Conservation (phyloP, 2,888 invertebrate genomes). For the Rhaphigaster nebulosa region DNA sequence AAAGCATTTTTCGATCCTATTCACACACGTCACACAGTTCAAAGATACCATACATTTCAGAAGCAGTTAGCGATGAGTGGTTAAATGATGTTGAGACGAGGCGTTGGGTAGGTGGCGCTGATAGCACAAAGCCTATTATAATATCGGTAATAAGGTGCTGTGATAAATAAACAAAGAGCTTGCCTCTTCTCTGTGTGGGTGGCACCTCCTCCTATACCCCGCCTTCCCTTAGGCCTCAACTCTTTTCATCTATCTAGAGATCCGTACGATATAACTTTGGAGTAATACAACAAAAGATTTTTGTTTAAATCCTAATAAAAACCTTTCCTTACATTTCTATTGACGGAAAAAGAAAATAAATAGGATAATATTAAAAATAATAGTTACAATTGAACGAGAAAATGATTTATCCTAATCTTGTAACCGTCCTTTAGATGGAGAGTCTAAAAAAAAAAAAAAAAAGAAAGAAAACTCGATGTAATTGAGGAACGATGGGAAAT, state of each 20-base stretch:
- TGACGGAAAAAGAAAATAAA: too few relatives aligned
- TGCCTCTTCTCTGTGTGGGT: constrained; percentile 48
- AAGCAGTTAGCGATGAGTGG: constrained; percentile 17
- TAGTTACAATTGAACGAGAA: too few relatives aligned
- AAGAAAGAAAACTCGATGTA: too few relatives aligned
- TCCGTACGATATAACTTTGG: not conserved
- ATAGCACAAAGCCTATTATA: constrained; percentile 48
- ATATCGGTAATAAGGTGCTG: constrained; percentile 56
- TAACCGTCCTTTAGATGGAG: too few relatives aligned
- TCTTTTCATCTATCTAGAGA: not conserved
- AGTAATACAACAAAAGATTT: not conserved
- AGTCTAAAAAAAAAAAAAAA: too few relatives aligned
- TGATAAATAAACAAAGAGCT: constrained; percentile 54
- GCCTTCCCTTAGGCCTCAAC: not conserved
- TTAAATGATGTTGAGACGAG: constrained; percentile 24
- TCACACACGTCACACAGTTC: not conserved
- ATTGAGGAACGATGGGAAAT: too few relatives aligned
- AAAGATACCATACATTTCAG: not conserved
- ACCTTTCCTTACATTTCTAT: too few relatives aligned
- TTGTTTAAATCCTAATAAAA: too few relatives aligned
- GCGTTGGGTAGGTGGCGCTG: constrained; percentile 41
- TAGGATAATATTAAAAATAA: too few relatives aligned
- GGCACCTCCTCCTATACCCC: constrained; percentile 46
- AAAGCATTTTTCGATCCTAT: not conserved
- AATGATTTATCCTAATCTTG: too few relatives aligned